Conservation (phyloP, 2,797 vertebrate species). For the Pipistrellus pipistrellus region DNA sequence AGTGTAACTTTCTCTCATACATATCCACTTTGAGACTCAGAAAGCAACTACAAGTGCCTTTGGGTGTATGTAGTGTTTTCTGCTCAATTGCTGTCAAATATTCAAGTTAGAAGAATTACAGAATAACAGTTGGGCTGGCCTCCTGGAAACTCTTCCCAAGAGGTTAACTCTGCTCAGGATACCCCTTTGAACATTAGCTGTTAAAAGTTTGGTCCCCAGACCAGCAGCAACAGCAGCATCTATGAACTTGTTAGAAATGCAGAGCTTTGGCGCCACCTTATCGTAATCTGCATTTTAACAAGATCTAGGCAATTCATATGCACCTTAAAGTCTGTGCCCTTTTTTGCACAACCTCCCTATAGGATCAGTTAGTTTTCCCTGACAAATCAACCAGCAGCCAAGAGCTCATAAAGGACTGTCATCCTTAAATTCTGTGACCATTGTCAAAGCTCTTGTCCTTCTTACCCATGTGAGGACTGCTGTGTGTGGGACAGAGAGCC, state of each 20-base stretch:
- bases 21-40: constrained; percentile 4
- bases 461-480: background rate
- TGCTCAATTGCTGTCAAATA: constrained; percentile 42
- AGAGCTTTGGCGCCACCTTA: background rate
- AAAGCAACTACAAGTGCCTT: constrained; percentile 2
- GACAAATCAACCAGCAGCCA: background rate
- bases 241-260: constrained; percentile 21
- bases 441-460: constrained; percentile 21
- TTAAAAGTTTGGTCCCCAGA: background rate
- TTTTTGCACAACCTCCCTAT: background rate
- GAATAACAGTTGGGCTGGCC: background rate
- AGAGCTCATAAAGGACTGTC: constrained; percentile 5
- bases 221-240: background rate
- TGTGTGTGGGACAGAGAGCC: background rate
- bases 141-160: constrained; percentile 24
- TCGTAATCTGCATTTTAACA: constrained; percentile 54
- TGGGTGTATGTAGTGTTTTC: constrained; percentile 38
- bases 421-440: constrained; percentile 1
- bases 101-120: constrained; percentile 36
- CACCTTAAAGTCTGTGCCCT: constrained; percentile 25
- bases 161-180: background rate
- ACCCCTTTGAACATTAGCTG: background rate
- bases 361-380: background rate
- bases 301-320: background rate
- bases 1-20: background rate